phyloP scores from a whole-genome alignment of 92 coral and sea anemone genomes.

The Paramuricea clavata region DNA sequence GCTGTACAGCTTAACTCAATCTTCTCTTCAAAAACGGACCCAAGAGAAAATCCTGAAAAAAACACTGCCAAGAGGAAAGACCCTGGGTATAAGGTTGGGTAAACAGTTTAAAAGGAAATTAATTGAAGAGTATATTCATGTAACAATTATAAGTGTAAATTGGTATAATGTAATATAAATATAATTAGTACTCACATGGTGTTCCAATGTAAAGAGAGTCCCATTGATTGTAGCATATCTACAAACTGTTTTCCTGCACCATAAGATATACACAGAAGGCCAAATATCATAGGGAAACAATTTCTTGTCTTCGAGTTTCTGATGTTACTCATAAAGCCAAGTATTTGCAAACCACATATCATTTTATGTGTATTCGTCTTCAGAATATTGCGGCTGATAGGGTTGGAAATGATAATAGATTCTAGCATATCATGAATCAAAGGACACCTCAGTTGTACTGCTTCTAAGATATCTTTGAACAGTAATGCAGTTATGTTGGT shows the following conservation, averaged over 20 bases:
- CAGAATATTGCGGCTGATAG: slow-evolving; percentile 40
- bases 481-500: slow-evolving; percentile 38
- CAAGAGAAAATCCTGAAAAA: too few species aligned
- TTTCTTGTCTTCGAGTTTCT: slow-evolving; percentile 50
- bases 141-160: background rate
- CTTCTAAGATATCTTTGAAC: slow-evolving; percentile 48
- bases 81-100: too few species aligned
- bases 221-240: slow-evolving; percentile 73
- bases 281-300: slow-evolving; percentile 64
- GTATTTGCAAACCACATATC: slow-evolving; percentile 62
- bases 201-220: slow-evolving; percentile 66
- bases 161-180: background rate
- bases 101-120: too few species aligned
- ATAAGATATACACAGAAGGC: slow-evolving; percentile 62
- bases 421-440: slow-evolving; percentile 50
- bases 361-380: slow-evolving; percentile 66
- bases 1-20: too few species aligned
- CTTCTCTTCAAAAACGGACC: too few species aligned
- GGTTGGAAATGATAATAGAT: slow-evolving; percentile 54
- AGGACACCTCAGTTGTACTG: slow-evolving; percentile 55
- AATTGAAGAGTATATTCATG: background rate
- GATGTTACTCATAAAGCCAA: slow-evolving; percentile 57
- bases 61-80: too few species aligned
- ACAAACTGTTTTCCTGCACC: slow-evolving; percentile 71
- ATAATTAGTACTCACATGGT: slow-evolving; percentile 60